Base-by-base conservation (phyloP, 2,888 invertebrate species). In the Ganaspis brasiliensis region DNA sequence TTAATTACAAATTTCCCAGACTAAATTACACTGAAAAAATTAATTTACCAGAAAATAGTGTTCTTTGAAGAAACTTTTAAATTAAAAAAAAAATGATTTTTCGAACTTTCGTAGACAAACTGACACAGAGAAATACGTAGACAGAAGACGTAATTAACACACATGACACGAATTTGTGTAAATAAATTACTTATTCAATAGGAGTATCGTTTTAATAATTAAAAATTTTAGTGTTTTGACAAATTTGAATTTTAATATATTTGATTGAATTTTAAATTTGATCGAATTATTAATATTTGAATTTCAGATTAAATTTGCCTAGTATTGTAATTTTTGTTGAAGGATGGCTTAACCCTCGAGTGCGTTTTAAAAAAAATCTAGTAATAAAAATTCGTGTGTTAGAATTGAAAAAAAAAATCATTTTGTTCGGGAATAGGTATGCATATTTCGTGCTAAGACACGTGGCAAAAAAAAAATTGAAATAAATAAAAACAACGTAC, bases 301-400 rank as follows among this genome's bases (percentile, higher is more conserved):
- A 31, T 31, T 31, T 2, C 31, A 31, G 19, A 61, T 61, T 61
- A n/a, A n/a, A n/a, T 72, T 83, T 79, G 78, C 81, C 79, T 79
- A 78, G 79, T 80, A 76, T 74, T 35, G 74, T 84, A 82, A 74
- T 45, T 82, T 84, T 81, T 74, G 77, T 83, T 81, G 75, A 74
- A 57, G 9, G 24, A n/a, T 45, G 21, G 19, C 21, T 63, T 63
- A 21, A 21, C 21, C 19, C 35, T 8, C 37, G 12, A 21, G 21
- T 61, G 61, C 21, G 19, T 63, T 21, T 21, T 63, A 35, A 31
- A 52, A 35, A 21, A 56, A 56, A 56, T 56, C 12, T 26, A 56
- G 56, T 24, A 12, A 56, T 21, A 45, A 9, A 45, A 45, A 45
- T 45, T 45, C 45, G 45, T 45, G 45, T 45, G 45, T 14, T 45